Evolutionary conservation across 2,888 invertebrate species (phyloP), one percentile per base, ranked within the genome.

Genomic region (Leptopterna dolabrata): DNA sequence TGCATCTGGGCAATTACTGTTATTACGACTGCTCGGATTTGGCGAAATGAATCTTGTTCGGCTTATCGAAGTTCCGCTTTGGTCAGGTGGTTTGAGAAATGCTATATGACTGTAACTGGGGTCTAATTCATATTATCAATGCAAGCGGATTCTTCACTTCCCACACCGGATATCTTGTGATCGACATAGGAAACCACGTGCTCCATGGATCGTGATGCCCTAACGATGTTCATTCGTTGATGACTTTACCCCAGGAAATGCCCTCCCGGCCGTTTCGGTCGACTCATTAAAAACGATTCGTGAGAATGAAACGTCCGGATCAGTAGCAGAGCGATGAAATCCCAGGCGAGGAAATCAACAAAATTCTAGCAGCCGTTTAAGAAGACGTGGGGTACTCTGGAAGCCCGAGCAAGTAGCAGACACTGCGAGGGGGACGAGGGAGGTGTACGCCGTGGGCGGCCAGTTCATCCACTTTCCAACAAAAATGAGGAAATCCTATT

Each of bases 401-500:
- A 36, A 36, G 36, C 36, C 7, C 36, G 36, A 2, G 36, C n/a
- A n/a, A n/a, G n/a, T n/a, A n/a, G n/a, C 6, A 51, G 51, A 16
- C 16, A 19, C 51, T 3, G 47, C 47, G 13, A 47, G 13, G 47
- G 13, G 16, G 14, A 43, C 43, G 7, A 11, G 47, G 19, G 24
- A 24, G 19, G 13, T 4, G 24, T 6, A 45, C 78, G 78, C 27
- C 45, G 78, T 78, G 78, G 78, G 78, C 45, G 71, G 71, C 19
- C 78, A 45, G 78, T 78, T 78, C 78, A 78, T 45, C 43, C 41
- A 78, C 78, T 78, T 78, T 78, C 43, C 41, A 78, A 78, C 78
- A 45, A 78, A 73, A 80, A 87, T 88, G 83, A 88, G 88, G 88
- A 88, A 88, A 87, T 88, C 88, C 88, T 88, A 87, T 88, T 88